Evolutionary conservation across 1,140 invertebrate genomes (phyloP).

Genomic region (Drosophila navojoa): DNA sequence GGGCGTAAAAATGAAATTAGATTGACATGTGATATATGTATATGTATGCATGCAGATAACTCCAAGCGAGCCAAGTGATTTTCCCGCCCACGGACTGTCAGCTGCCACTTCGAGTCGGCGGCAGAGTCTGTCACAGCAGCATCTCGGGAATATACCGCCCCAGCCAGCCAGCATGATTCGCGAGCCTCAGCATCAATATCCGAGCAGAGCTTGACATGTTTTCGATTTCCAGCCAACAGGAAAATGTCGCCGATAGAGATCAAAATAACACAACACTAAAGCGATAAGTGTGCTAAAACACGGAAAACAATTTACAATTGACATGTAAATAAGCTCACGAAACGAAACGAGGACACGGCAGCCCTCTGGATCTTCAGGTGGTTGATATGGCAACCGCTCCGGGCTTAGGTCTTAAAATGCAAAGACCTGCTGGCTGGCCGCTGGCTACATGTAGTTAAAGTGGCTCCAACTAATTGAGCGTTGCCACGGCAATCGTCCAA

Average conservation of each 20-base stretch:
- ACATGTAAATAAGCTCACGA: slow-evolving; percentile 71
- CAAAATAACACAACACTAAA: slow-evolving; percentile 43
- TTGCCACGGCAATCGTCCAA: slow-evolving; percentile 36
- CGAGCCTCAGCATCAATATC: slow-evolving; percentile 60
- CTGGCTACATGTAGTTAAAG: slow-evolving; percentile 25
- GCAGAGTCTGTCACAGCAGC: slow-evolving; percentile 65
- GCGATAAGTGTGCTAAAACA: slow-evolving; percentile 64
- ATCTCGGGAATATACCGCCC: slow-evolving; percentile 48
- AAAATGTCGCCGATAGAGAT: slow-evolving; percentile 20
- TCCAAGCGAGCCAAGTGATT: slow-evolving; percentile 41
- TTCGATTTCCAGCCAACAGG: slow-evolving; percentile 61
- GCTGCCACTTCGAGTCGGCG: slow-evolving; percentile 56
- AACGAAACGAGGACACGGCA: not conserved
- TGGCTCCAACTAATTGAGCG: slow-evolving; percentile 46
- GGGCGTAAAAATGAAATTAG: slow-evolving; percentile 82
- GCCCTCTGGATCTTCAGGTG: slow-evolving; percentile 7
- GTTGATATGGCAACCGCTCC: slow-evolving; percentile 33
- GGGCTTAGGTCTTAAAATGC: not conserved
- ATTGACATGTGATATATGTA: slow-evolving; percentile 81
- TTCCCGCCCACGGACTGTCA: slow-evolving; percentile 44
- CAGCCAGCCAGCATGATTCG: slow-evolving; percentile 6
- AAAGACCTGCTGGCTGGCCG: not conserved
- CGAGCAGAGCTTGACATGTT: slow-evolving; percentile 67
- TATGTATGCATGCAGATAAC: slow-evolving; percentile 42
- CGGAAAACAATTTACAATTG: slow-evolving; percentile 80